phyloP scores from a whole-genome alignment of 2,113 vertebrate genomes.

The Anseranas semipalmata region DNA sequence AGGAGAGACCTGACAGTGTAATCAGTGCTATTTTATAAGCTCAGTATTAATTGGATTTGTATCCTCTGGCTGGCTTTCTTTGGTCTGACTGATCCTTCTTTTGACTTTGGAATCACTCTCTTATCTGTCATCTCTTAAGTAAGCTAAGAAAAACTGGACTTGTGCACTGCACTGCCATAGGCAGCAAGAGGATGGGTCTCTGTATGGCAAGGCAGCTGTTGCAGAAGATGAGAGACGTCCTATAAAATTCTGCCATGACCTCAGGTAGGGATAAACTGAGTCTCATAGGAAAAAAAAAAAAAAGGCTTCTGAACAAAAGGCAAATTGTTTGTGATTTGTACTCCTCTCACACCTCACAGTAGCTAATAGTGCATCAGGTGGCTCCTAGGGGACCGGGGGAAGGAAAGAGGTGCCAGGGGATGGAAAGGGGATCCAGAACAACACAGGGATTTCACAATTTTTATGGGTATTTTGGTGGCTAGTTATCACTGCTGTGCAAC shows the following conservation, averaged over 20 bases:
- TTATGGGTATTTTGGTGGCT: background rate
- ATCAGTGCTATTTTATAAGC: slow-evolving; percentile 34
- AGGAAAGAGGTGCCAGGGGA: background rate
- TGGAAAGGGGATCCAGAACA: background rate
- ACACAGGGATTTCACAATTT: background rate
- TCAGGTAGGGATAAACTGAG: background rate
- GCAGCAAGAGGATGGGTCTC: background rate
- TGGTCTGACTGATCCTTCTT: background rate
- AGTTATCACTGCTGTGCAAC: background rate
- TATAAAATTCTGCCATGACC: background rate
- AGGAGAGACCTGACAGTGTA: background rate
- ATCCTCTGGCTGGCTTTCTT: slow-evolving; percentile 14
- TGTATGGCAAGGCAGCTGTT: background rate
- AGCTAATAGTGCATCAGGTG: background rate
- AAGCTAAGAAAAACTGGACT: background rate
- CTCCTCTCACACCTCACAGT: background rate
- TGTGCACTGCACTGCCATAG: rapidly evolving
- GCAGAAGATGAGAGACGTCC: background rate
- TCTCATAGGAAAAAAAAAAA: background rate
- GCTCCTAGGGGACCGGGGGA: background rate
- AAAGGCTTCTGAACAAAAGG: background rate
- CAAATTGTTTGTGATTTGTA: background rate
- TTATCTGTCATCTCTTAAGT: background rate
- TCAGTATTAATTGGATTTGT: slow-evolving; percentile 43
- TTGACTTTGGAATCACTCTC: background rate